These are phyloP conservation scores for Anableps anableps DNA, from an alignment of 2,797 vertebrate species.

Conservation along the genomic window DNA sequence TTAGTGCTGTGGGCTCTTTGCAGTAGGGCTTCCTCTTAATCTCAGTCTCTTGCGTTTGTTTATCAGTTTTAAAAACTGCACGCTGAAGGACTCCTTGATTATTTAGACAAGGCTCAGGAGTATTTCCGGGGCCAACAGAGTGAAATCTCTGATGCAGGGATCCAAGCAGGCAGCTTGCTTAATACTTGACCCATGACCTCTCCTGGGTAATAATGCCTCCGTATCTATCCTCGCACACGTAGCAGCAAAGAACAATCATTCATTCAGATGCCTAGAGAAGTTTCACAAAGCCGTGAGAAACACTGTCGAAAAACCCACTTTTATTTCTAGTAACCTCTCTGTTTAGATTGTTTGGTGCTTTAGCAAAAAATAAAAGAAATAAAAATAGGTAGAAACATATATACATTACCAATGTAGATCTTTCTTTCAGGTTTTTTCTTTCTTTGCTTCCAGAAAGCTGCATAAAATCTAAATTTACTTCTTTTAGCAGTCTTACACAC, in stretches of 20 bases:
- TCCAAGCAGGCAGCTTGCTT: slow-evolving; percentile 81
- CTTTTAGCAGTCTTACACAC: neutral
- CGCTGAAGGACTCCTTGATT: slow-evolving; percentile 83
- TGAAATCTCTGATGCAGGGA: slow-evolving; percentile 78
- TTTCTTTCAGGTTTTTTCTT: slow-evolving; percentile 54
- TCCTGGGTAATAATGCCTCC: slow-evolving; percentile 84
- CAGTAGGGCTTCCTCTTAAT: slow-evolving; percentile 70
- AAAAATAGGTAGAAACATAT: slow-evolving; percentile 29
- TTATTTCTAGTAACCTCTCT: slow-evolving; percentile 22
- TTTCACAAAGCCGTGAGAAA: slow-evolving; percentile 57
- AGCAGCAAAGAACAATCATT: slow-evolving; percentile 74
- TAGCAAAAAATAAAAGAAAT: neutral
- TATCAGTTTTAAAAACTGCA: slow-evolving; percentile 82
- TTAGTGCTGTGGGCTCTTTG: slow-evolving; percentile 65
- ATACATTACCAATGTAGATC: slow-evolving; percentile 49
- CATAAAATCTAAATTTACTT: neutral
- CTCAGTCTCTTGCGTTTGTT: slow-evolving; percentile 82
- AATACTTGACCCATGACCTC: slow-evolving; percentile 85
- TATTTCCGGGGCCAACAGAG: slow-evolving; percentile 79
- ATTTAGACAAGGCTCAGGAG: slow-evolving; percentile 82
- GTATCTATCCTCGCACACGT: slow-evolving; percentile 80
- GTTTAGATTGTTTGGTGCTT: slow-evolving; percentile 9
- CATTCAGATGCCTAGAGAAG: slow-evolving; percentile 71
- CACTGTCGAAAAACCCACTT: slow-evolving; percentile 47
- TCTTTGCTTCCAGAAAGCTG: slow-evolving; percentile 36